Percentiles rank a stretch among this genome's conserved stretches.
These are phyloP conservation scores for Hippocampus comes DNA, from an alignment of 2,113 vertebrate species.

Conservation along the genomic window DNA sequence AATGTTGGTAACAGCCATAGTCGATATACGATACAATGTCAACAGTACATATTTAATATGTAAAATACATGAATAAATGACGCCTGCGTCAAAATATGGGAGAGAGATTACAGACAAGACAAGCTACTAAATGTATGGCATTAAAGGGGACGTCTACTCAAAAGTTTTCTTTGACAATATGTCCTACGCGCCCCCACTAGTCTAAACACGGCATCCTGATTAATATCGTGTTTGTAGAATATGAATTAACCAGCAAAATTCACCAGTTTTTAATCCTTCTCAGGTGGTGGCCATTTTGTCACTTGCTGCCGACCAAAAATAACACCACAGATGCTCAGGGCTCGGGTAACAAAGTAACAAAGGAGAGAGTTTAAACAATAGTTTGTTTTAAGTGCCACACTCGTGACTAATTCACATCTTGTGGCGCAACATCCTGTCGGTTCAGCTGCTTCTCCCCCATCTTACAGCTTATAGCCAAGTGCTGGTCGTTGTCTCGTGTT, in stretches of 20 bases:
- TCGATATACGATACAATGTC: conserved; percentile 83
- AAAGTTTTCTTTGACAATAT: too few species aligned
- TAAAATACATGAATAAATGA: conserved; percentile 85
- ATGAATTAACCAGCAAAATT: too few species aligned
- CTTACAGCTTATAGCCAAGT: conserved; percentile 57
- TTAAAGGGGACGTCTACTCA: too few species aligned
- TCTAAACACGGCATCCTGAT: too few species aligned
- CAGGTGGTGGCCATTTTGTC: too few species aligned
- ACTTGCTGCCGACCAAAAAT: too few species aligned
- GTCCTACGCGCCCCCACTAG: too few species aligned
- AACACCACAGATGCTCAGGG: too few species aligned
- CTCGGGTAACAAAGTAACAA: not conserved
- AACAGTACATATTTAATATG: conserved; percentile 73
- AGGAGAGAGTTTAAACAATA: conserved; percentile 2
- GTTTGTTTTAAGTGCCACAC: conserved; percentile 56
- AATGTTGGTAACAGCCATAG: conserved; percentile 77
- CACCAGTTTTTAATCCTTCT: too few species aligned
- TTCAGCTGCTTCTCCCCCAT: conserved; percentile 48
- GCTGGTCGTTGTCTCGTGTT: conserved; percentile 57
- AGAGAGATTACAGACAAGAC: conserved; percentile 13
- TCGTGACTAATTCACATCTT: conserved; percentile 44
- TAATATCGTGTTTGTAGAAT: too few species aligned
- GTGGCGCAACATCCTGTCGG: conserved; percentile 32
- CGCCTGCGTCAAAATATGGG: conserved; percentile 84
- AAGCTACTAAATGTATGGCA: not conserved